Evolutionary conservation across 2,888 invertebrate genomes (phyloP).

Genomic region (Lymantria monacha): DNA sequence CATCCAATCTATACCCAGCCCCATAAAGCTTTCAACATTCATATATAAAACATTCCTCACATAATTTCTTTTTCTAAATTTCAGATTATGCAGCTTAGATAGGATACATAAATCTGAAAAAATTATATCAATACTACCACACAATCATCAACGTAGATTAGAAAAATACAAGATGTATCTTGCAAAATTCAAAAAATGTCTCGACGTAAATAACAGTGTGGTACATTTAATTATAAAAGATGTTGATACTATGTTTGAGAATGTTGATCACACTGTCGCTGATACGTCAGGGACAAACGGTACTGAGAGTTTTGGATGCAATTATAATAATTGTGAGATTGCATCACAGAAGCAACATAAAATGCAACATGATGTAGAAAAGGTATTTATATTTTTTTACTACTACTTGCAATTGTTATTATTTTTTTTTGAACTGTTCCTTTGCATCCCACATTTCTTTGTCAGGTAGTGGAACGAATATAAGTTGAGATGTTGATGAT

Average conservation of each 20-base stretch:
- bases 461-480: too few species aligned
- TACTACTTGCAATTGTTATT: too few species aligned
- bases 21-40: too few species aligned
- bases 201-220: slow-evolving; percentile 87
- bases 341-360: slow-evolving; percentile 68
- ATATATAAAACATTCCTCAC: too few species aligned
- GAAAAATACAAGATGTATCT: slow-evolving; percentile 89
- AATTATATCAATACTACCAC: slow-evolving; percentile 87
- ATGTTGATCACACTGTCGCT: slow-evolving; percentile 75
- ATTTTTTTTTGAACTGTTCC: not conserved
- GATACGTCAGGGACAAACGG: slow-evolving; percentile 52
- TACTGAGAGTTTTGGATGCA: slow-evolving; percentile 61
- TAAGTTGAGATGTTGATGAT: too few species aligned
- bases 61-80: slow-evolving; percentile 18
- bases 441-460: too few species aligned
- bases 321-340: slow-evolving; percentile 68
- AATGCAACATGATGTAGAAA: slow-evolving; percentile 77
- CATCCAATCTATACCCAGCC: too few species aligned
- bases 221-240: slow-evolving; percentile 89
- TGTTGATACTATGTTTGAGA: slow-evolving; percentile 93
- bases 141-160: slow-evolving; percentile 88
- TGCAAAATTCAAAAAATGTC: slow-evolving; percentile 87
- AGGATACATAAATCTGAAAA: slow-evolving; percentile 89
- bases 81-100: slow-evolving; percentile 88
- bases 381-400: slow-evolving; percentile 45